Evolutionary conservation across 2,888 invertebrate species (phyloP), one percentile per base, ranked within the genome.

Genomic region (Hypolimnas misippus): DNA sequence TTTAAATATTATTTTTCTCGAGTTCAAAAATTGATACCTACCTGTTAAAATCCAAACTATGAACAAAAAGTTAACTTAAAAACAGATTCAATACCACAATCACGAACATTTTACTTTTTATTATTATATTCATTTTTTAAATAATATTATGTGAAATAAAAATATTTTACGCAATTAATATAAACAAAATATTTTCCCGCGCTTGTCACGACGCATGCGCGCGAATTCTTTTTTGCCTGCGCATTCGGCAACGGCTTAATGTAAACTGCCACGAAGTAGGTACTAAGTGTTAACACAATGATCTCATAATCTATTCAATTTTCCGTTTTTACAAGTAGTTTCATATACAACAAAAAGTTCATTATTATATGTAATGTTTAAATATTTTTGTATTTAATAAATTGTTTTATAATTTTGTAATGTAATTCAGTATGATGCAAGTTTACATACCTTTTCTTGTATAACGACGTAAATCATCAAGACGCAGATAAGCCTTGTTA

Each of bases 211-310:
- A 77, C 82, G 83, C 81, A 73, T 77, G 80, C 82, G 82, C 76
- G 58, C 63, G 66, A 65, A 76, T 75, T 76, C 79, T 83, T 80
- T 83, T 79, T 69, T 75, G 77, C 83, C 77, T 79, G 88, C 84
- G 86, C 86, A 76, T 79, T 78, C 77, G 77, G 66, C 87, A 76
- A 73, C 79, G 79, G 76, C 73, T 75, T 73, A 73, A 67, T 70
- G 73, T 77, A 67, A 78, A 90, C 89, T 89, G 86, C 79, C 83
- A 62, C 54, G 60, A 54, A 42, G 5, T 25, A 54, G 40, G 53
- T 66, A 60, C 60, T 33, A 40, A 63, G 40, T 60, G 55, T 17
- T 42, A 16, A 58, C 49, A 57, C 57, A 62, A 60, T 57, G 53
- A 53, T 55, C 58, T 60, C 33, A 49, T 62, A 49, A 56, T 52